phyloP scores from a whole-genome alignment of 1,140 invertebrate genomes.

The Ostrea denselamellosa region DNA sequence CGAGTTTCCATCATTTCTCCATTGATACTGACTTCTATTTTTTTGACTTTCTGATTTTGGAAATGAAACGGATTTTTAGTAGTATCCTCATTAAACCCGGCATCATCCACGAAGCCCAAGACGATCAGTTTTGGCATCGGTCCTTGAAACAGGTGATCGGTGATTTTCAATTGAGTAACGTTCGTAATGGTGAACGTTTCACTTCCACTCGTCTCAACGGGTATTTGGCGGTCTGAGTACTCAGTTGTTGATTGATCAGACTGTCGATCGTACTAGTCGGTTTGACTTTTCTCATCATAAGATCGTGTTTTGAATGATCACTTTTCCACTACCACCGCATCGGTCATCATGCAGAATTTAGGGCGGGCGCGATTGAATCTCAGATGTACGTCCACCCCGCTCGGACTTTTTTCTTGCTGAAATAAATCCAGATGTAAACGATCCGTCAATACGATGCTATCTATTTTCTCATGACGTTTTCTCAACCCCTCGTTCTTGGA shows the following conservation, averaged over 20 bases:
- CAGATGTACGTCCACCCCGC: slow-evolving; percentile 3
- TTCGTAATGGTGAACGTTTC: neutral
- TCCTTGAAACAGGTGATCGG: slow-evolving; percentile 19
- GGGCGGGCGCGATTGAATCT: neutral
- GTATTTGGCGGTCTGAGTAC: neutral
- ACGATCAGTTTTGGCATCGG: slow-evolving; percentile 32
- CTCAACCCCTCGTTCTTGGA: neutral
- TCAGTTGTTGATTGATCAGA: neutral
- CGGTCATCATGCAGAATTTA: neutral
- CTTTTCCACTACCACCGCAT: neutral
- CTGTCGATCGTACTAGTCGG: neutral
- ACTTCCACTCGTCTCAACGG: slow-evolving; percentile 15
- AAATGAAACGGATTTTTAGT: slow-evolving; percentile 3
- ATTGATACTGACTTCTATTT: slow-evolving; percentile 7
- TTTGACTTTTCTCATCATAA: slow-evolving; percentile 20
- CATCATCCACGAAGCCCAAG: neutral
- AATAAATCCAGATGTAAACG: slow-evolving; percentile 39
- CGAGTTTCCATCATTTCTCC: neutral
- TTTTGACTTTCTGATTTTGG: neutral
- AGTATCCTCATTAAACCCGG: neutral
- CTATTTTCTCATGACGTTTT: neutral
- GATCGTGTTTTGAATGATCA: neutral
- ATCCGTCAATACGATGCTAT: too few relatives aligned
- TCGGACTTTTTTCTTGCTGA: slow-evolving; percentile 15
- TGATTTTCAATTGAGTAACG: neutral